Conservation (phyloP, 64 coral and sea anemone species). For the Cladopsammia gracilis region DNA sequence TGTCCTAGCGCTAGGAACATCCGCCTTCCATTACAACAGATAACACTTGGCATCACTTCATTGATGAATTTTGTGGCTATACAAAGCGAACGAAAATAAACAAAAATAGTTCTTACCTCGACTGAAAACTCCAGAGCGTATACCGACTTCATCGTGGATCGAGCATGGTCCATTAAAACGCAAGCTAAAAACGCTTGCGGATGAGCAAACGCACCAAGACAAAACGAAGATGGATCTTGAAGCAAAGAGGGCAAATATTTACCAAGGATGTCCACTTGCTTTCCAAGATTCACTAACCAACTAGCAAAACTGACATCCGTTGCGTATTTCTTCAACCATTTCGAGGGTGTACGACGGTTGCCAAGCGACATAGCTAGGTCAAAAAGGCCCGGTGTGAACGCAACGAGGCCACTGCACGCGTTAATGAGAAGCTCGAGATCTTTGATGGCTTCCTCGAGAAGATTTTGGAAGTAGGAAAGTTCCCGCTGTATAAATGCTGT, state of each 20-base stretch:
- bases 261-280: neutral
- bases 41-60: too few species aligned
- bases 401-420: conserved; percentile 5
- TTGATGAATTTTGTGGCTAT: neutral
- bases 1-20: too few species aligned
- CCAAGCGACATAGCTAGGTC: conserved; percentile 16
- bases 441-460: neutral
- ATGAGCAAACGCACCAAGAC: conserved; percentile 48
- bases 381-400: conserved; percentile 39
- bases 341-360: neutral
- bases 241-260: neutral
- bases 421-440: conserved; percentile 20
- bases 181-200: conserved; percentile 52
- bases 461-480: conserved; percentile 17
- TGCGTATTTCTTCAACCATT: neutral
- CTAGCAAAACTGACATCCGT: neutral
- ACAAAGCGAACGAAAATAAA: neutral
- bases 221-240: neutral
- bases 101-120: neutral
- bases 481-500: conserved; percentile 40
- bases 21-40: too few species aligned
- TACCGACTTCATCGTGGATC: conserved; percentile 32
- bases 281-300: neutral
- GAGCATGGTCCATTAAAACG: conserved; percentile 45
- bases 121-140: conserved; percentile 40